Base-by-base conservation (phyloP, 2,888 invertebrate species). In the Synergus gifuensis region DNA sequence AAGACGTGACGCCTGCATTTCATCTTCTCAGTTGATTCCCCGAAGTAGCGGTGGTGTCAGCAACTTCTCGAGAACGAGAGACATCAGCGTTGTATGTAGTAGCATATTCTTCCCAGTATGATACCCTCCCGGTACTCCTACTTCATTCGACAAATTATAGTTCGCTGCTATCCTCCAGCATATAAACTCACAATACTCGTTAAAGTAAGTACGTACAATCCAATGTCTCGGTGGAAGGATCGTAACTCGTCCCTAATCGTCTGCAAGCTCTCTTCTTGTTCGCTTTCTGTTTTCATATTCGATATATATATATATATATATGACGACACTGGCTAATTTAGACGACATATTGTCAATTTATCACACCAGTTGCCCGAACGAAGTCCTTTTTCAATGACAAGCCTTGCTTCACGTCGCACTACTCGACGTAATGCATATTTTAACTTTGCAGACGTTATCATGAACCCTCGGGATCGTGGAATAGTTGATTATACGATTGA, bases 21-120 rank as follows among this genome's bases (percentile, higher is more conserved):
- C 76, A 79, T 79, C 81, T 49, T 49, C 76, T 76, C 58, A 76
- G 77, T 79, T 78, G 78, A 80, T 80, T 78, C 62, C 78, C 69
- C 69, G 67, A 78, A 78, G 73, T 78, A 58, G 73, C 81, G 77
- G 79, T 78, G 78, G 78, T 82, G 77, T 80, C 78, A 76, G 76
- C 76, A 78, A 67, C 22, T 84, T 84, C 83, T 81, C 81, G 82
- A 78, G 77, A 82, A 82, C 83, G 83, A 83, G 82, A 79, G 80
- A 67, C 67, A 67, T 12, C 22, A 62, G 12, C 14, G 14, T 28
- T 14, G 28, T 62, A 62, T 62, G 22, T 28, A 28, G 28, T 62
- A 62, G 62, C 28, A 62, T 22, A 28, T 12, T 12, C 28, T 62
- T 62, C 62, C 62, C 22, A 62, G 42, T 44, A 67, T 44, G 67